Evolutionary conservation across 2,113 vertebrate species (phyloP).

Genomic region (Sinocyclocheilus rhinocerous): DNA sequence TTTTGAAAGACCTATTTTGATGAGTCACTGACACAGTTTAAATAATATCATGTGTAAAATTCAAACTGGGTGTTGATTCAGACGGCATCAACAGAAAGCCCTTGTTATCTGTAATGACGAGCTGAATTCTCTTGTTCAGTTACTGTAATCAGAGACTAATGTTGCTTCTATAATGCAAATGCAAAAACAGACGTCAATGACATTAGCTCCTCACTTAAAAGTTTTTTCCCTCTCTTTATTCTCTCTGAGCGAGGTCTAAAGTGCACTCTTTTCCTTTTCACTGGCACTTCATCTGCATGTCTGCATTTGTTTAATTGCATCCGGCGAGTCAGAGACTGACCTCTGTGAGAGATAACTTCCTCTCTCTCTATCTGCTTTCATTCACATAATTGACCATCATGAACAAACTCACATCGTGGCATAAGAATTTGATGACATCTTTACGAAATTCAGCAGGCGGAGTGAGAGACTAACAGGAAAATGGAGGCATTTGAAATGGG

Average conservation of each 20-base stretch:
- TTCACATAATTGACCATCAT: slow-evolving; percentile 25
- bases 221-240: slow-evolving; percentile 2
- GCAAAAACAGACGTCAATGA: slow-evolving; percentile 26
- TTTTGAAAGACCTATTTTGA: not conserved
- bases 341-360: slow-evolving; percentile 44
- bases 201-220: slow-evolving; percentile 49
- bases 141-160: slow-evolving; percentile 31
- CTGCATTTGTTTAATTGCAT: slow-evolving; percentile 56
- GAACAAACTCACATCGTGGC: not conserved
- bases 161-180: slow-evolving; percentile 23
- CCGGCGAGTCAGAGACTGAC: slow-evolving; percentile 46
- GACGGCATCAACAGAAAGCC: not conserved
- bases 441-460: slow-evolving; percentile 34
- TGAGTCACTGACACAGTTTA: not conserved
- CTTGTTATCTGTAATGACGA: slow-evolving; percentile 6
- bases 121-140: not conserved
- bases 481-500: slow-evolving; percentile 41
- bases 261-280: slow-evolving; percentile 47
- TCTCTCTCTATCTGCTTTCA: slow-evolving; percentile 31
- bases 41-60: not conserved
- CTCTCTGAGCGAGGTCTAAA: slow-evolving; percentile 26
- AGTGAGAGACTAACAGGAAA: slow-evolving; percentile 41
- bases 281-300: slow-evolving; percentile 48
- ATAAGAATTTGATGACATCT: slow-evolving; percentile 26
- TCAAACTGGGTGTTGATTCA: not conserved